These are phyloP conservation scores for Phyllotreta striolata DNA, from an alignment of 2,888 invertebrate species.

Conservation along the genomic window DNA sequence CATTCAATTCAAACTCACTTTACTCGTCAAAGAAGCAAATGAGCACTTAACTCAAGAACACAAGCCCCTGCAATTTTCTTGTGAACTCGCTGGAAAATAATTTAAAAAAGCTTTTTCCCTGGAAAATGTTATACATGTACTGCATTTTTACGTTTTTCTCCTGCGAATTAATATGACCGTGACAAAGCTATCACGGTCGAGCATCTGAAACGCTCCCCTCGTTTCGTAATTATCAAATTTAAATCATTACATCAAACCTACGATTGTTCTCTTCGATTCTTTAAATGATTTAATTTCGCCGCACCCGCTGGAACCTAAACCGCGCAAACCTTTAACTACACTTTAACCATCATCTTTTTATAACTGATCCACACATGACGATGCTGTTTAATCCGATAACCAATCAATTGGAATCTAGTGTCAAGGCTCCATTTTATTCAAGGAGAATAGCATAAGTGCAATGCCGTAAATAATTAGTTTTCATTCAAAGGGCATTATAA, in stretches of 20 bases:
- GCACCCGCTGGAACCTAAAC: slow-evolving; percentile 31
- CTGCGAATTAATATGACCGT: slow-evolving; percentile 14
- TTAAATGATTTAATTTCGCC: slow-evolving; percentile 38
- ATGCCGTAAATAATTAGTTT: no score
- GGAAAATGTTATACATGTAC: no score
- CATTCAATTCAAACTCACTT: no score
- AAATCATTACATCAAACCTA: slow-evolving; percentile 48
- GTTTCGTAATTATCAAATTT: slow-evolving; percentile 47
- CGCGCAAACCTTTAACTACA: slow-evolving; percentile 7
- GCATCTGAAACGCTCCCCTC: slow-evolving; percentile 41
- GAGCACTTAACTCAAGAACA: no score
- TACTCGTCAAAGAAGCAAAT: no score
- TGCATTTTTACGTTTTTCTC: no score
- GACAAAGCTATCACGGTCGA: slow-evolving; percentile 23
- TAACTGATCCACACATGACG: slow-evolving; percentile 1
- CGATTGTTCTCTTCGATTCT: slow-evolving; percentile 43
- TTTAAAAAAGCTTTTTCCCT: no score
- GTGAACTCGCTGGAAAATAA: no score
- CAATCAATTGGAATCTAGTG: neutral
- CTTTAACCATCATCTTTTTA: slow-evolving; percentile 15
- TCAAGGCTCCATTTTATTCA: no score
- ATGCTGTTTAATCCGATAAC: slow-evolving; percentile 2
- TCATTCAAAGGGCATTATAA: no score
- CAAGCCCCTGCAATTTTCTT: no score
- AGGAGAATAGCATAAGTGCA: no score